These are phyloP conservation scores for Protaetia brevitarsis DNA, from an alignment of 1,140 invertebrate species.

Conservation along the genomic window DNA sequence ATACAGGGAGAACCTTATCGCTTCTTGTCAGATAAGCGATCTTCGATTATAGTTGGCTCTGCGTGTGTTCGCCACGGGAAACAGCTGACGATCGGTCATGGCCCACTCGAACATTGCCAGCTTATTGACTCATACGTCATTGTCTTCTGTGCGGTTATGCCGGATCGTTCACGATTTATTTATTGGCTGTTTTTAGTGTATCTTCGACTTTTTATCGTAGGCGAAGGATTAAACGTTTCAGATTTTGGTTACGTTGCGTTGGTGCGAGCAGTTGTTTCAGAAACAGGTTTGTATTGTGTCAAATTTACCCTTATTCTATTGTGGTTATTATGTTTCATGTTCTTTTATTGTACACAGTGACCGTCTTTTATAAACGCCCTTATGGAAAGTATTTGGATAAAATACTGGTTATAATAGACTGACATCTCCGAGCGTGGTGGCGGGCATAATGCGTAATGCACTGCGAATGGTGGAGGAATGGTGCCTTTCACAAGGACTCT, in stretches of 20 bases:
- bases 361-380: too few relatives aligned
- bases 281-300: too few relatives aligned
- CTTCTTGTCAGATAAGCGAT: slow-evolving; percentile 43
- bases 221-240: slow-evolving; percentile 1
- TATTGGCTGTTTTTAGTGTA: slow-evolving; percentile 35
- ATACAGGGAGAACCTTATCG: slow-evolving; percentile 25
- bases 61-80: slow-evolving; percentile 40
- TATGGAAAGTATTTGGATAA: too few relatives aligned
- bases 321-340: too few relatives aligned
- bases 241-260: not conserved
- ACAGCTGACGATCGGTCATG: slow-evolving; percentile 45
- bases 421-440: too few relatives aligned
- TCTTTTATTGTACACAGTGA: too few relatives aligned
- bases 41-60: slow-evolving; percentile 43
- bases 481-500: too few relatives aligned
- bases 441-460: too few relatives aligned
- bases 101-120: slow-evolving; percentile 42
- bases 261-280: too few relatives aligned
- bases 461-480: too few relatives aligned
- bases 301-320: too few relatives aligned
- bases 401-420: too few relatives aligned
- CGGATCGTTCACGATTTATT: slow-evolving; percentile 27
- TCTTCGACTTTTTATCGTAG: slow-evolving; percentile 18
- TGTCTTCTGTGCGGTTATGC: slow-evolving; percentile 29
- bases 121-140: slow-evolving; percentile 45